Conservation (phyloP, 1,140 invertebrate species). For the Drosophila pectinifera region DNA sequence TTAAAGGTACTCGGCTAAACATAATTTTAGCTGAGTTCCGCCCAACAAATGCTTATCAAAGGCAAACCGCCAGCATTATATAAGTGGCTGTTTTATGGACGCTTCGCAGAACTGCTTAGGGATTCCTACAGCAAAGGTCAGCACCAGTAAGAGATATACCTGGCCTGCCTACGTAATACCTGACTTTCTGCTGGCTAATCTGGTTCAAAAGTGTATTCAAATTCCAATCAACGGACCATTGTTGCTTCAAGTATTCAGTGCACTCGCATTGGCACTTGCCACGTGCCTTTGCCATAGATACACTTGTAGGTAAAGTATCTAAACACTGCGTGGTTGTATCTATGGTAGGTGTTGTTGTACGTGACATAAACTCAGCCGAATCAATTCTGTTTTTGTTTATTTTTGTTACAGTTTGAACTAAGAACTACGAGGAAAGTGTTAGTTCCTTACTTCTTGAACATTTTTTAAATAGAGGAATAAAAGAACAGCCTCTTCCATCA, state of each 20-base stretch:
- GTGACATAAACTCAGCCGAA: too few relatives aligned
- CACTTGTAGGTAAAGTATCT: not conserved
- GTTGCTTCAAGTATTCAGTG: slow-evolving; percentile 34
- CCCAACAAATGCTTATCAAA: slow-evolving; percentile 43
- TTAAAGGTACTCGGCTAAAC: slow-evolving; percentile 44
- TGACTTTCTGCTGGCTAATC: slow-evolving; percentile 19
- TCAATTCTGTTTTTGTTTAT: too few relatives aligned
- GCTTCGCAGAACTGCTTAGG: slow-evolving; percentile 27
- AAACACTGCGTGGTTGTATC: too few relatives aligned
- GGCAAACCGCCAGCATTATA: slow-evolving; percentile 35
- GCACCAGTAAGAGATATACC: slow-evolving; percentile 14
- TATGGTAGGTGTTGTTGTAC: not conserved
- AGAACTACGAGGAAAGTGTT: not conserved
- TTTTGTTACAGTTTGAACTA: not conserved
- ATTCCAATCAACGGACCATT: slow-evolving; percentile 25
- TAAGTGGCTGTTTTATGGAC: slow-evolving; percentile 40
- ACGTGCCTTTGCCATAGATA: slow-evolving; percentile 42
- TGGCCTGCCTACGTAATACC: slow-evolving; percentile 24
- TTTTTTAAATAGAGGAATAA: not conserved
- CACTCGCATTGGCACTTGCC: slow-evolving; percentile 28
- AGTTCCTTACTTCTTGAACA: not conserved
- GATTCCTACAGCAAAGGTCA: slow-evolving; percentile 47
- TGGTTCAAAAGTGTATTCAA: slow-evolving; percentile 37
- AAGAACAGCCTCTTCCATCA: not conserved
- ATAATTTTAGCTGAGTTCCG: slow-evolving; percentile 33